Conservation (phyloP, 2,797 vertebrate genomes). For the Melanotaenia trifasciata region DNA sequence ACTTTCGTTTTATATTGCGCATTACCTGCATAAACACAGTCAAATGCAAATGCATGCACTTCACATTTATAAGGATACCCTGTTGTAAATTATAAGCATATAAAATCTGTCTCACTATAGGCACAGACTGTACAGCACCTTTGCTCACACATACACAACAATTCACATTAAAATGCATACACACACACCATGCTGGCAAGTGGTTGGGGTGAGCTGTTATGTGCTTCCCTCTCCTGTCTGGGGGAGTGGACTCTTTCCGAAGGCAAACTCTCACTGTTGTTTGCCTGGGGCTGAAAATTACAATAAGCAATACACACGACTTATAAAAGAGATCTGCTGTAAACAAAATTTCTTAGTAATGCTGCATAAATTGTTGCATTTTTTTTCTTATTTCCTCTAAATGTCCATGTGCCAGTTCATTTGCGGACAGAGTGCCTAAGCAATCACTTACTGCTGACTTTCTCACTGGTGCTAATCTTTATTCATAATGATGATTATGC, state of each 20-base stretch:
- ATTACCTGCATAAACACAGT: not conserved
- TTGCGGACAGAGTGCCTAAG: constrained; percentile 6
- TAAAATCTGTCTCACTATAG: not conserved
- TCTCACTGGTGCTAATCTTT: not conserved
- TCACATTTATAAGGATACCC: not conserved
- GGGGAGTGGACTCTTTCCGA: constrained; percentile 13
- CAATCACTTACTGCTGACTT: not conserved
- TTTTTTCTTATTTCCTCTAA: not conserved
- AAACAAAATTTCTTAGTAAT: not conserved
- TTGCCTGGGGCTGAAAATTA: constrained; percentile 27
- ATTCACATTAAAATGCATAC: constrained; percentile 1
- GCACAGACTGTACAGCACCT: not conserved
- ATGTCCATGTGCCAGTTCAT: not conserved
- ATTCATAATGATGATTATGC: not conserved
- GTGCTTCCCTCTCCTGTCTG: not conserved
- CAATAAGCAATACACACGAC: not conserved
- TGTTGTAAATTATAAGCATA: not conserved
- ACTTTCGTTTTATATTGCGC: not conserved
- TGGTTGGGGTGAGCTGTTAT: not conserved
- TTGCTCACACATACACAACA: not conserved
- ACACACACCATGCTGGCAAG: not conserved
- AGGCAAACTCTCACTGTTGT: constrained; percentile 35
- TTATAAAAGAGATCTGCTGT: not conserved
- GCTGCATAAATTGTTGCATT: not conserved
- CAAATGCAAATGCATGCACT: not conserved